These are phyloP conservation scores for pig (Sus scrofa) DNA, from an alignment of 2,113 vertebrate genomes.

Conservation along the genomic window DNA sequence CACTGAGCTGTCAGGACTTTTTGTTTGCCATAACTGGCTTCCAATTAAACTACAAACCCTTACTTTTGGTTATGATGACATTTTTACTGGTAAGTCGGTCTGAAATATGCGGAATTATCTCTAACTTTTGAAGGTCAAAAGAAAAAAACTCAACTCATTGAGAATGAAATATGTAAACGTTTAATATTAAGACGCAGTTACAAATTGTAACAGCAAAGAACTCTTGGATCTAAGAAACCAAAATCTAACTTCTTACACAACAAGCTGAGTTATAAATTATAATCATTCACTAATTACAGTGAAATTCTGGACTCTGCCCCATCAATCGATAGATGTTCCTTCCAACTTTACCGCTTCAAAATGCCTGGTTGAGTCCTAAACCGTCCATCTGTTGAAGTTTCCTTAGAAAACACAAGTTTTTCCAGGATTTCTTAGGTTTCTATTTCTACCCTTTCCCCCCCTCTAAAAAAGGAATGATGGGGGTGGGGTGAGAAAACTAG, in stretches of 20 bases:
- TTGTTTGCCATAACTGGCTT: neutral
- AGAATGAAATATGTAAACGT: conserved; percentile 52
- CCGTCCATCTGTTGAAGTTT: neutral
- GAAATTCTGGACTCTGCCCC: conserved; percentile 59
- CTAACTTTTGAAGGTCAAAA: conserved; percentile 42
- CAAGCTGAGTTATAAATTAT: conserved; percentile 60
- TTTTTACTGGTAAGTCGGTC: conserved; percentile 51
- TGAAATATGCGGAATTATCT: neutral
- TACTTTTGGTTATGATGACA: conserved; percentile 11
- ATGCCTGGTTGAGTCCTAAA: neutral
- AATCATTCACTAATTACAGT: conserved; percentile 33
- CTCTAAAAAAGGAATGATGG: neutral
- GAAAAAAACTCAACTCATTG: neutral
- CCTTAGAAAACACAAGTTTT: conserved; percentile 44
- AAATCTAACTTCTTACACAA: conserved; percentile 43
- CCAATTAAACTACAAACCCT: neutral
- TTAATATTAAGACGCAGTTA: conserved; percentile 61
- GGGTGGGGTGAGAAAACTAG: neutral
- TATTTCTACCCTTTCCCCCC: neutral
- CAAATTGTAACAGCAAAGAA: conserved; percentile 50
- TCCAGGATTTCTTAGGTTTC: neutral
- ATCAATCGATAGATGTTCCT: conserved; percentile 58
- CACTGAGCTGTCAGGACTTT: neutral
- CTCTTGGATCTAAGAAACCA: neutral
- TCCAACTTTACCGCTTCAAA: neutral